Evolutionary conservation across 1,140 invertebrate species (phyloP).

Genomic region (Drosophila quadrilineata): DNA sequence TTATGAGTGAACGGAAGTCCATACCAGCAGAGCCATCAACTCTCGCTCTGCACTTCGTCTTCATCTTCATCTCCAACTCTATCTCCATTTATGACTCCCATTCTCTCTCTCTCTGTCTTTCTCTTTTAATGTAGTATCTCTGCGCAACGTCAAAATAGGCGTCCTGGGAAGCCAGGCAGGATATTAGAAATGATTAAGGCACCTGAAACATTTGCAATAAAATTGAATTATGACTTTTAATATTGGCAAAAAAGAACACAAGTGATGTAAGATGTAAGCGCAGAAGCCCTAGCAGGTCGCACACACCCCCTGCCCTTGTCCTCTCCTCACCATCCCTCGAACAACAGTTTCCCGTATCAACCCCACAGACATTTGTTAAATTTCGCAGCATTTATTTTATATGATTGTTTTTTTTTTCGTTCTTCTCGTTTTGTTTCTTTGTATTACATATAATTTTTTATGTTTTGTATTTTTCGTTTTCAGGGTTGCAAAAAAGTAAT

Average conservation of each 20-base stretch:
- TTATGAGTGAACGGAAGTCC: constrained; percentile 65
- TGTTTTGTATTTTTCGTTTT: neutral
- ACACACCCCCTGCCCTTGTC: neutral
- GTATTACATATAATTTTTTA: no score
- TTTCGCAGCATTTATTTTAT: constrained; percentile 28
- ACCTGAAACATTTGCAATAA: constrained; percentile 81
- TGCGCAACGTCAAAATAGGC: constrained; percentile 51
- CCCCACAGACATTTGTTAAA: constrained; percentile 33
- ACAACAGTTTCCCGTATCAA: constrained; percentile 5
- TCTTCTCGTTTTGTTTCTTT: no score
- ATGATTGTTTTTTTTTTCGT: no score
- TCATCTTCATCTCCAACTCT: no score
- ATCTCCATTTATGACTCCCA: no score
- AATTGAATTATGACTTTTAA: constrained; percentile 81
- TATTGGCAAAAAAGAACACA: constrained; percentile 51
- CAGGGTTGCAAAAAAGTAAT: constrained; percentile 27
- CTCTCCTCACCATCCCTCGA: neutral
- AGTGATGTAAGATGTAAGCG: neutral
- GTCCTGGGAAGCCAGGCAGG: constrained; percentile 63
- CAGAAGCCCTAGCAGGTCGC: constrained; percentile 15
- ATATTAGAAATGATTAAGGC: constrained; percentile 80
- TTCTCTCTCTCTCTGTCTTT: constrained; percentile 10
- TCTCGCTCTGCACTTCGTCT: no score
- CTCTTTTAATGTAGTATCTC: constrained; percentile 25
- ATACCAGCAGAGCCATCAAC: neutral